phyloP scores from a whole-genome alignment of 2,113 vertebrate species.

The Elaphurus davidianus region DNA sequence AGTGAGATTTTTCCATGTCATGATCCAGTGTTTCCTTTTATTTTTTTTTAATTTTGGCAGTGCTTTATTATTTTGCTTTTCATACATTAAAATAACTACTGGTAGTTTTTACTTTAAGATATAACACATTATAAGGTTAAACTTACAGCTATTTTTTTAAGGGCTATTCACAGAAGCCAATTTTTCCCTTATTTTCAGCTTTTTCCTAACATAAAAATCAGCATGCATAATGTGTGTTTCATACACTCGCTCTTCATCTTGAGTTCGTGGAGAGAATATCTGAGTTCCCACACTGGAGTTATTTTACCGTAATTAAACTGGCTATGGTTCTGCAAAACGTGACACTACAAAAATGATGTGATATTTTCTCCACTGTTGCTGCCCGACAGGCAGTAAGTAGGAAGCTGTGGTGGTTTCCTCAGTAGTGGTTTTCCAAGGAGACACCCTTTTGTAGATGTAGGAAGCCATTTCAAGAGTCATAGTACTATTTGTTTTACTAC shows the following conservation, averaged over 20 bases:
- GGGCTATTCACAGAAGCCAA: conserved; percentile 62
- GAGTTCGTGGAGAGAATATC: not conserved
- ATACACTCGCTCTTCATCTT: not conserved
- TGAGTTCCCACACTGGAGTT: not conserved
- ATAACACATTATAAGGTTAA: conserved; percentile 64
- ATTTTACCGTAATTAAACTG: not conserved
- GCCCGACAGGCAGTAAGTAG: not conserved
- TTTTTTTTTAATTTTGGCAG: not conserved
- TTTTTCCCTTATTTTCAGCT: conserved; percentile 6
- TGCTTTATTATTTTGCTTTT: conserved; percentile 61
- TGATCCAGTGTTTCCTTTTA: conserved; percentile 10
- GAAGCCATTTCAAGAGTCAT: not conserved
- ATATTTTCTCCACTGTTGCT: not conserved
- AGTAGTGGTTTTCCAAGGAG: not conserved
- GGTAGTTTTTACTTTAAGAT: conserved; percentile 3
- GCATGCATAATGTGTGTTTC: not conserved
- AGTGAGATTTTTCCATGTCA: conserved; percentile 27
- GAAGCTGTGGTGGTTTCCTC: not conserved
- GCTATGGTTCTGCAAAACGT: conserved; percentile 7
- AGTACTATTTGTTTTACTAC: conserved; percentile 30
- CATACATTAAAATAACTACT: not conserved
- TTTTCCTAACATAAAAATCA: conserved; percentile 24
- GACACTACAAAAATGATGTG: not conserved
- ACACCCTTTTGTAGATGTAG: not conserved
- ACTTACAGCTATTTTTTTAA: conserved; percentile 66